These are phyloP conservation scores for Dinoponera quadriceps DNA, from an alignment of 1,140 invertebrate genomes.

Conservation along the genomic window DNA sequence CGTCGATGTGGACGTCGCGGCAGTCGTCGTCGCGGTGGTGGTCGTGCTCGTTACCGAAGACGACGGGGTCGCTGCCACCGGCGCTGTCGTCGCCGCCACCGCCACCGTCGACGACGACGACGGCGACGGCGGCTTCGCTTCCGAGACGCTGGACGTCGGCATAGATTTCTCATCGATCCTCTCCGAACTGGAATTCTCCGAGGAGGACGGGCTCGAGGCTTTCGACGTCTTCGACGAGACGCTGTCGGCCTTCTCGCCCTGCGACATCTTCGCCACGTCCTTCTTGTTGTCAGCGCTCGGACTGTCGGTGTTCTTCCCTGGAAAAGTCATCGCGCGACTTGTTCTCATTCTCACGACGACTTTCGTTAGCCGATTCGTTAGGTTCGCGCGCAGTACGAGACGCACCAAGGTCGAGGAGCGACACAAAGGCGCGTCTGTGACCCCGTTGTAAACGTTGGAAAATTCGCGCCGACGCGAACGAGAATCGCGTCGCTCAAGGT, in stretches of 20 bases:
- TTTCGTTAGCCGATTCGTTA: constrained; percentile 29
- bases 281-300: constrained; percentile 60
- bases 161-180: constrained; percentile 82
- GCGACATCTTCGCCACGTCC: constrained; percentile 68
- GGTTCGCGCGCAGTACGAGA: background rate
- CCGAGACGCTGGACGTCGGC: constrained; percentile 78
- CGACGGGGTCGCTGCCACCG: constrained; percentile 67
- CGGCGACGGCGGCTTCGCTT: constrained; percentile 69
- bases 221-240: constrained; percentile 83
- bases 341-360: constrained; percentile 2
- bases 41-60: constrained; percentile 77
- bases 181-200: constrained; percentile 84
- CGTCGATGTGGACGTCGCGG: background rate
- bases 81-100: background rate
- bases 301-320: constrained; percentile 74
- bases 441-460: constrained; percentile 4
- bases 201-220: constrained; percentile 85
- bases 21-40: constrained; percentile 65
- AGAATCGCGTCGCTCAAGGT: constrained; percentile 6
- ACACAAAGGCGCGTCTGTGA: constrained; percentile 46
- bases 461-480: background rate
- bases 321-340: constrained; percentile 21
- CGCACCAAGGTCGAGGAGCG: constrained; percentile 36
- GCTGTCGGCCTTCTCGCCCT: constrained; percentile 77
- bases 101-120: background rate